Evolutionary conservation across 2,888 invertebrate genomes (phyloP).

Genomic region (Aphodius granarius): DNA sequence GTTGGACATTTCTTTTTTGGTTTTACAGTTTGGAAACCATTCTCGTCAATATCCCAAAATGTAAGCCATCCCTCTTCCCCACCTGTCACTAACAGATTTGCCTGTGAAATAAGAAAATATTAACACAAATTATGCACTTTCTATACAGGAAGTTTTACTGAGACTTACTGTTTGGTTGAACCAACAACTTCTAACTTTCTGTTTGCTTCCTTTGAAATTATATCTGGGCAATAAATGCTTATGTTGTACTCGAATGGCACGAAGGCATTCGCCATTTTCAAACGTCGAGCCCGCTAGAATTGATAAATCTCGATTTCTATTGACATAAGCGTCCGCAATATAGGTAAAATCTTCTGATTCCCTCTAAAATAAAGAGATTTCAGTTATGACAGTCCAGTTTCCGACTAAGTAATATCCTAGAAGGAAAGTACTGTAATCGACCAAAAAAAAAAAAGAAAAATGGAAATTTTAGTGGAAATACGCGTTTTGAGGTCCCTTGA

Average conservation of each 20-base stretch:
- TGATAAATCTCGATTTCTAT: constrained; percentile 56
- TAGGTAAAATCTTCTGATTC: constrained; percentile 66
- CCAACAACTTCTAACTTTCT: constrained; percentile 71
- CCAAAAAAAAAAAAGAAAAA: too few species aligned
- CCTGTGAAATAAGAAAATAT: constrained; percentile 52
- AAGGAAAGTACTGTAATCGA: too few species aligned
- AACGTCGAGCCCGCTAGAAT: constrained; percentile 68
- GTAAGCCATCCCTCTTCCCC: constrained; percentile 73
- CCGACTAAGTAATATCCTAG: too few species aligned
- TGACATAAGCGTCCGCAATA: constrained; percentile 62
- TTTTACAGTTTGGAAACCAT: not conserved
- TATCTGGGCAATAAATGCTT: constrained; percentile 59
- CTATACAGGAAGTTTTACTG: too few species aligned
- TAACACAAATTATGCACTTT: constrained; percentile 13
- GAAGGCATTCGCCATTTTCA: constrained; percentile 62
- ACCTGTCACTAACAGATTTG: constrained; percentile 66
- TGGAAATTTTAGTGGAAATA: too few species aligned
- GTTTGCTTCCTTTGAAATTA: constrained; percentile 65
- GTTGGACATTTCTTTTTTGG: not conserved
- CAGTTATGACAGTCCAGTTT: too few species aligned
- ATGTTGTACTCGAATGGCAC: constrained; percentile 54
- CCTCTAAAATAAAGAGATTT: constrained; percentile 57
- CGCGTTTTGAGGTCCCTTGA: too few species aligned
- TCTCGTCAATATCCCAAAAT: constrained; percentile 59
- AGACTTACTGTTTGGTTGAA: constrained; percentile 64